Percentiles rank a stretch among this genome's conserved stretches.
Conservation (phyloP, 2,797 vertebrate species). For the Synanceia verrucosa region DNA sequence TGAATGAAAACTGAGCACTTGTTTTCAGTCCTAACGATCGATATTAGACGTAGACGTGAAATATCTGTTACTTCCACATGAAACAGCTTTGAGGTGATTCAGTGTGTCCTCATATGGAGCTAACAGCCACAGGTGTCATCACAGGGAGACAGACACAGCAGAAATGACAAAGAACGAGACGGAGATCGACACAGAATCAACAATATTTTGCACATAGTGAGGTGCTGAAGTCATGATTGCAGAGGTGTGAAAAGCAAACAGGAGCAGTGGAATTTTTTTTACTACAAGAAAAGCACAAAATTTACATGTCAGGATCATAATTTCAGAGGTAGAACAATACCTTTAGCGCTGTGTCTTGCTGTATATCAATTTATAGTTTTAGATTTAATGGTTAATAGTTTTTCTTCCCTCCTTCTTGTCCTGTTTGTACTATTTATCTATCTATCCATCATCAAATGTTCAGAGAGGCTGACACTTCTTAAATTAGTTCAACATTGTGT, state of each 20-base stretch:
- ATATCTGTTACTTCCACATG: no score
- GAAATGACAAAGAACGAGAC: background rate
- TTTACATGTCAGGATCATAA: background rate
- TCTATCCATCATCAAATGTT: background rate
- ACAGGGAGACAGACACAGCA: background rate
- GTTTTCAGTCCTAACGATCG: no score
- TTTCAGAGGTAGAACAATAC: background rate
- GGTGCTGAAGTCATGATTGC: conserved; percentile 7
- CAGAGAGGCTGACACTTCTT: background rate
- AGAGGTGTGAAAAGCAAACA: background rate
- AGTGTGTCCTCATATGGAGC: no score
- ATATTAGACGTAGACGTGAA: no score
- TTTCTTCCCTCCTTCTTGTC: background rate
- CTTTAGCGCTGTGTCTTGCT: background rate
- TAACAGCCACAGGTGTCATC: conserved; percentile 13
- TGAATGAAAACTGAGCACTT: no score
- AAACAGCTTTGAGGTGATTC: no score
- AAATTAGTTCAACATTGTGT: background rate
- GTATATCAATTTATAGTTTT: background rate
- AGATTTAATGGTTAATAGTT: background rate
- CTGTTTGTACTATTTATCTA: no score
- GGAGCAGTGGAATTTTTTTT: background rate
- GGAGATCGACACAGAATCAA: background rate
- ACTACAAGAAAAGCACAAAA: conserved; percentile 3
- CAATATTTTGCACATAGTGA: conserved; percentile 10